These are phyloP conservation scores for Nasonovia ribisnigri DNA, from an alignment of 2,888 invertebrate genomes.

Conservation along the genomic window DNA sequence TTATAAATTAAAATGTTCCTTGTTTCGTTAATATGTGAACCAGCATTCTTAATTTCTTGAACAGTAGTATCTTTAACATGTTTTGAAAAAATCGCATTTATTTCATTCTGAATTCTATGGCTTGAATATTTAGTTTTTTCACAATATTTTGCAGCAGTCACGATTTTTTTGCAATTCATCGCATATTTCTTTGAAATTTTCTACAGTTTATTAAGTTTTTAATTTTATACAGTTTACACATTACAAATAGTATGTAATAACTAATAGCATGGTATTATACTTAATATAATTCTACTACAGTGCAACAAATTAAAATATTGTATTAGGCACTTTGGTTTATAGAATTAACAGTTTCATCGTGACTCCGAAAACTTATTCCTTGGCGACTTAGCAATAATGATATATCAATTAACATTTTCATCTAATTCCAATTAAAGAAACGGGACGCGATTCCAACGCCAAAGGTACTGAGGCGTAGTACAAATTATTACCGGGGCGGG, in stretches of 20 bases:
- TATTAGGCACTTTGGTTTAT: neutral
- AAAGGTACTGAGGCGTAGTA: too few relatives aligned
- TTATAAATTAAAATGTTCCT: neutral
- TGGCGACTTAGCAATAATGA: neutral
- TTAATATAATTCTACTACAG: too few relatives aligned
- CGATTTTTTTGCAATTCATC: neutral
- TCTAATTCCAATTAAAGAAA: neutral
- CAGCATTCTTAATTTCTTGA: conserved; percentile 3
- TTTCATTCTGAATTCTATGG: neutral
- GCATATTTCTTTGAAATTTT: neutral
- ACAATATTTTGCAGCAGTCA: neutral
- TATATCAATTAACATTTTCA: neutral
- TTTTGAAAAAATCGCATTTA: neutral
- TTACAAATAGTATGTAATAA: too few relatives aligned
- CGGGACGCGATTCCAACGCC: too few relatives aligned
- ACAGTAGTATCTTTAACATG: neutral
- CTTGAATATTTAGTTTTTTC: neutral
- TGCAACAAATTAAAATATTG: too few relatives aligned
- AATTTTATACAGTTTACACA: neutral
- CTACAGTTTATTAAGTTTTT: neutral
- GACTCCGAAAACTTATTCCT: neutral
- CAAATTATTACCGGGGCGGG: too few relatives aligned
- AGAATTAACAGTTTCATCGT: neutral
- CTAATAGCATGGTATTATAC: too few relatives aligned
- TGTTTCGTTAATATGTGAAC: neutral